Conservation (phyloP, 2,797 vertebrate genomes). For the Coracias cyanogaster region DNA sequence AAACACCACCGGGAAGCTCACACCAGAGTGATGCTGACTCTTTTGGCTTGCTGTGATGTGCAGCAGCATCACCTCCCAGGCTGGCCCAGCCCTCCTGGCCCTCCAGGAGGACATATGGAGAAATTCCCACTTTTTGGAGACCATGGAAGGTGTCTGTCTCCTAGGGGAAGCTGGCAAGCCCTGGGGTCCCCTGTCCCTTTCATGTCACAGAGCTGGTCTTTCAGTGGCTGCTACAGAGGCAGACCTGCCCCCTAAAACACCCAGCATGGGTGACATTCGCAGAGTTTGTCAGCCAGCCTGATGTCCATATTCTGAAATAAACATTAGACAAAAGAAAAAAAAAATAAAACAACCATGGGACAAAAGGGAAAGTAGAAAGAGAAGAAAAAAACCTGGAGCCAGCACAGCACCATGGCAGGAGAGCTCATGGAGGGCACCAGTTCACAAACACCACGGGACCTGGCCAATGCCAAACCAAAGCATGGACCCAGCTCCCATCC, state of each 20-base stretch:
- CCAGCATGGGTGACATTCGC: neutral
- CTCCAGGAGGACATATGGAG: neutral
- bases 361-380: neutral
- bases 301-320: neutral
- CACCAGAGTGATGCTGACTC: neutral
- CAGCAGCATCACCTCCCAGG: neutral
- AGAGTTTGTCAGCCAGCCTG: neutral
- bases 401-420: neutral
- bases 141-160: neutral
- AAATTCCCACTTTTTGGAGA: neutral
- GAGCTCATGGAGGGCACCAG: neutral
- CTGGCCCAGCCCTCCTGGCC: neutral
- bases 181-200: neutral
- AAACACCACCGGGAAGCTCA: neutral
- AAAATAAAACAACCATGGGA: neutral
- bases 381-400: neutral
- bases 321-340: neutral
- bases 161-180: neutral
- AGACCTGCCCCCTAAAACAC: neutral
- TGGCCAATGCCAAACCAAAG: neutral
- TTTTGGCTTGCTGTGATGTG: neutral
- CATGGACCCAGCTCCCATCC: neutral
- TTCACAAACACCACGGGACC: neutral
- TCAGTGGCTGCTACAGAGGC: accelerated
- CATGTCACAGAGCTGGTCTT: neutral